These are phyloP conservation scores for Prosapia bicincta DNA, from an alignment of 2,888 invertebrate species.

Conservation along the genomic window DNA sequence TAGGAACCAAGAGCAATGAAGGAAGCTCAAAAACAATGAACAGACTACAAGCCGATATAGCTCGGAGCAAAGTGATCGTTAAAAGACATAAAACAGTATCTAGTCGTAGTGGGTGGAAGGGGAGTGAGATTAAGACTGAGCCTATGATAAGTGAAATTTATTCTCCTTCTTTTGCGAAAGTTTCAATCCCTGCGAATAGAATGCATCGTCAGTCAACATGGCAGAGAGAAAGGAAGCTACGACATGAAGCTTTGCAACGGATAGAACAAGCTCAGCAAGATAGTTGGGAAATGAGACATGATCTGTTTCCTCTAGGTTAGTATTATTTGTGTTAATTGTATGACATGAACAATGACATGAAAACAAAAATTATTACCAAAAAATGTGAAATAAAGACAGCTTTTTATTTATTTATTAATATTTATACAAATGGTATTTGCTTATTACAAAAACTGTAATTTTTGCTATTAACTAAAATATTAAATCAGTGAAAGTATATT, in stretches of 20 bases:
- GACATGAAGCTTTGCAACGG: slow-evolving; percentile 57
- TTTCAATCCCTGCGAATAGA: slow-evolving; percentile 36
- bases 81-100: slow-evolving; percentile 35
- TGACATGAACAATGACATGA: too few species aligned
- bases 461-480: too few species aligned
- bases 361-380: too few species aligned
- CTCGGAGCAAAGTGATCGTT: slow-evolving; percentile 33
- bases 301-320: slow-evolving; percentile 45
- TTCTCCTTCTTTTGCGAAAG: slow-evolving; percentile 27
- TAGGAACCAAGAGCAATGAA: slow-evolving; percentile 21
- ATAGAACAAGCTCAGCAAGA: slow-evolving; percentile 48
- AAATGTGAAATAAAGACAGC: too few species aligned
- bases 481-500: too few species aligned
- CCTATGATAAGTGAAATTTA: background rate
- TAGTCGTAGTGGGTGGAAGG: slow-evolving; percentile 10
- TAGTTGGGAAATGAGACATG: slow-evolving; percentile 39
- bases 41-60: slow-evolving; percentile 35
- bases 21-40: slow-evolving; percentile 34
- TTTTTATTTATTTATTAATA: too few species aligned
- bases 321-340: too few species aligned
- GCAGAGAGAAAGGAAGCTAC: slow-evolving; percentile 39
- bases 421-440: too few species aligned
- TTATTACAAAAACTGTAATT: too few species aligned
- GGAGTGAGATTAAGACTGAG: slow-evolving; percentile 17
- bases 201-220: slow-evolving; percentile 38